These are phyloP conservation scores for Okamejei kenojei DNA, from an alignment of 2,797 vertebrate species.

Conservation along the genomic window DNA sequence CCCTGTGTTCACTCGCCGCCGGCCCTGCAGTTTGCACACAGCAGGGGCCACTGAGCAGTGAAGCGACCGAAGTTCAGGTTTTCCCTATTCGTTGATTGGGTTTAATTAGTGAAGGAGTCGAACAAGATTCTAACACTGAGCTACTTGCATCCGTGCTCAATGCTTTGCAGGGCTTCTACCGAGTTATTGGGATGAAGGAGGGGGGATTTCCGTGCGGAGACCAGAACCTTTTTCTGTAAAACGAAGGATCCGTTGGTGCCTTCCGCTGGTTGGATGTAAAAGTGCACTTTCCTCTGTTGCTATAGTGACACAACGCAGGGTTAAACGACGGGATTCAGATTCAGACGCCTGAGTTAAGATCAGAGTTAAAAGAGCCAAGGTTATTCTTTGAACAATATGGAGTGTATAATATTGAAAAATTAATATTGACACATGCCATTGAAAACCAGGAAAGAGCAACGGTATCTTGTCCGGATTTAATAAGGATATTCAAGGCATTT, in stretches of 20 bases:
- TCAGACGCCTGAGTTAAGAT: not conserved
- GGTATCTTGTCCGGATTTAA: not conserved
- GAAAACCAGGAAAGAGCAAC: not conserved
- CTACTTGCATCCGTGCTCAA: no score
- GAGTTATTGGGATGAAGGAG: not conserved
- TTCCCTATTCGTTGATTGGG: not conserved
- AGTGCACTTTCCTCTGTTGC: constrained; percentile 17
- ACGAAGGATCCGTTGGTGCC: not conserved
- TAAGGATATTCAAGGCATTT: not conserved
- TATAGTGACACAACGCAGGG: constrained; percentile 20
- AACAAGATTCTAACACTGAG: not conserved
- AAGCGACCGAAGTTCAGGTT: not conserved
- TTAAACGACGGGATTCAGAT: not conserved
- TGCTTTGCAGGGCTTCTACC: not conserved
- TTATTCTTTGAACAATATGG: not conserved
- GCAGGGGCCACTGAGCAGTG: not conserved
- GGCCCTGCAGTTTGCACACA: not conserved
- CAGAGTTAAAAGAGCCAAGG: not conserved
- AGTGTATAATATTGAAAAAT: no score
- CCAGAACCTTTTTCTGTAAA: not conserved
- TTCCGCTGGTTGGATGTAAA: constrained; percentile 22
- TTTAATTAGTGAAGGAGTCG: not conserved
- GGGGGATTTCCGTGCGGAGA: no score
- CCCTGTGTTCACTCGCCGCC: not conserved
- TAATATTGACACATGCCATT: no score